A percentile compares a stretch with the other conserved stretches of the same genome.
These are phyloP conservation scores for Agrenia bidenticulata DNA, from an alignment of 2,888 invertebrate genomes.

Conservation along the genomic window DNA sequence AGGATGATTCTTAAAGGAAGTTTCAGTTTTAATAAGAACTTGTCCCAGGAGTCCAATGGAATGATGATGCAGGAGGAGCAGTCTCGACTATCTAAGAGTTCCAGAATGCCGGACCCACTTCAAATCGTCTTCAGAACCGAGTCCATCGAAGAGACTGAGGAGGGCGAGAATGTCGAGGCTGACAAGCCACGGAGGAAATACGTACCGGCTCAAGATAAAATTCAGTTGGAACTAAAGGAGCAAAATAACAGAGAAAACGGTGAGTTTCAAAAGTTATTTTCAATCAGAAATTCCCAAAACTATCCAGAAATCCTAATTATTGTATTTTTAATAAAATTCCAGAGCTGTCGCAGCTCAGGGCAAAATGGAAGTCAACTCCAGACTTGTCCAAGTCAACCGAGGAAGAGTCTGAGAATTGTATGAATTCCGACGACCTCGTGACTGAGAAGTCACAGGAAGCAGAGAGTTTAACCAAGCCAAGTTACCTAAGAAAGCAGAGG, in stretches of 20 bases:
- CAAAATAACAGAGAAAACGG: constrained; percentile 47
- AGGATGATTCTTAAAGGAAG: constrained; percentile 31
- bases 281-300: no score
- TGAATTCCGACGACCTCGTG: not conserved
- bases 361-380: constrained; percentile 48
- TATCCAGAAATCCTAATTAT: no score
- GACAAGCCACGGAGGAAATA: constrained; percentile 44
- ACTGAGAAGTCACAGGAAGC: not conserved
- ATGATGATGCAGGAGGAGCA: not conserved
- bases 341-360: constrained; percentile 44
- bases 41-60: constrained; percentile 4
- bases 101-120: constrained; percentile 27
- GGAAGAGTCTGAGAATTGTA: constrained; percentile 8
- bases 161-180: constrained; percentile 26
- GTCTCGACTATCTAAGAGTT: not conserved
- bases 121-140: constrained; percentile 28
- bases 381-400: constrained; percentile 33
- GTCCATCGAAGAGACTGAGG: constrained; percentile 22
- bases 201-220: constrained; percentile 47
- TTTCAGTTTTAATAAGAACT: constrained; percentile 24
- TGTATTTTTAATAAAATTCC: not conserved
- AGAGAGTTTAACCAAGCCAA: constrained; percentile 15
- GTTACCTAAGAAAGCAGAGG: constrained; percentile 14
- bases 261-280: constrained; percentile 14
- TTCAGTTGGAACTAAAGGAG: constrained; percentile 42